phyloP scores from a whole-genome alignment of 2,888 invertebrate genomes.

The Ecliptopera silaceata region DNA sequence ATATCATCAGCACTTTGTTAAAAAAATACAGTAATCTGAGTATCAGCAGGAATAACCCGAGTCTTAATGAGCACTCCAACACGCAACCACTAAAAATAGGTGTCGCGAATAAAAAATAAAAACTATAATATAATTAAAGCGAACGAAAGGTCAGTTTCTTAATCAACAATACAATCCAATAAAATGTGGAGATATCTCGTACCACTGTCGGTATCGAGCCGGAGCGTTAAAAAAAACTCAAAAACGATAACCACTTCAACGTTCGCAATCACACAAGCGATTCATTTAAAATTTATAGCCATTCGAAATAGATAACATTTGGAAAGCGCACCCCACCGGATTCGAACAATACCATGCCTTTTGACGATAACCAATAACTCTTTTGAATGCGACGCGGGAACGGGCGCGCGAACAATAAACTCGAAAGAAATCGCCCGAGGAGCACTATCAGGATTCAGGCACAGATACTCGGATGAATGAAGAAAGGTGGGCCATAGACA shows the following conservation, averaged over 20 bases:
- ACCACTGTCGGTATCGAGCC: constrained; percentile 43
- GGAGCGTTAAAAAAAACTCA: constrained; percentile 33
- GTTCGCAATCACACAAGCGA: constrained; percentile 57
- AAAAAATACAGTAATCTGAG: neutral
- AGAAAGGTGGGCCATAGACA: constrained; percentile 43
- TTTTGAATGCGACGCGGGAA: constrained; percentile 51
- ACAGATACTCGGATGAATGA: constrained; percentile 25
- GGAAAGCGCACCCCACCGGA: constrained; percentile 45
- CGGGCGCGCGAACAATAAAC: constrained; percentile 56
- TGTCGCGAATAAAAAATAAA: constrained; percentile 18
- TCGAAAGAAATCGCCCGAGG: constrained; percentile 51
- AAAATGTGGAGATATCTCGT: constrained; percentile 7
- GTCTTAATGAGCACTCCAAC: constrained; percentile 16
- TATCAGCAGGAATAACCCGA: constrained; percentile 15
- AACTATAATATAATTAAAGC: constrained; percentile 33
- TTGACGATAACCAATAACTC: constrained; percentile 61
- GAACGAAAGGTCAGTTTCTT: constrained; percentile 35
- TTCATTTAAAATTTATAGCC: constrained; percentile 64
- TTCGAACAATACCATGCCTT: constrained; percentile 53
- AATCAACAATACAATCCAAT: constrained; percentile 26
- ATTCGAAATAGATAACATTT: constrained; percentile 53
- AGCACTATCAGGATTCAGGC: constrained; percentile 31
- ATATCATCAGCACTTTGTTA: neutral
- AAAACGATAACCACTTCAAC: constrained; percentile 53
- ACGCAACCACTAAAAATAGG: constrained; percentile 19